Evolutionary conservation across 2,888 invertebrate species (phyloP), one percentile per base, ranked within the genome.

Genomic region (Agapetus fuscipes): DNA sequence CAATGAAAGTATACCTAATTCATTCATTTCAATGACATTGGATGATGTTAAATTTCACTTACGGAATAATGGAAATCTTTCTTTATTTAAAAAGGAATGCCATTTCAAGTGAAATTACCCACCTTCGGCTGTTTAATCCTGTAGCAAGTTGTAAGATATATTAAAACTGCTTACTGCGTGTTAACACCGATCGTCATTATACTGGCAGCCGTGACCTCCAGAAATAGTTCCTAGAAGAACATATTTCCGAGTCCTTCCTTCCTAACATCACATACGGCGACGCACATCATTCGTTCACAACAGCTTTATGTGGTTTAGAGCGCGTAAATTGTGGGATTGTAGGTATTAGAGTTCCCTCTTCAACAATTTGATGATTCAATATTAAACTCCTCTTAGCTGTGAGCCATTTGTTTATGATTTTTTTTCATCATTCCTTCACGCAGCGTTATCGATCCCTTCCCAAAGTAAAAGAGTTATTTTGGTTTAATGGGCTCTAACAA

Each of bases 401-500:
- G 31, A 10, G 5, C 17, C 20, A 6, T 41, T 42, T 42, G 35
- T 42, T 38, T 42, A 38, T 42, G 30, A 42, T 42, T 13, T 36
- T 42, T 35, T 35, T 42, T 34, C 45, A 13, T 31, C 41, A 41
- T 41, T 36, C 32, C 38, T 41, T 38, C 45, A 45, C 45, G 41
- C 36, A 31, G 45, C 34, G 26, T 37, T 45, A 41, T 38, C 34
- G 37, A 35, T 25, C 38, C 25, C 28, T 43, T 34, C 30, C 17
- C 35, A 24, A 30, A 35, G 34, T 39, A 38, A 35, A 43, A 35
- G 30, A 41, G 45, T 36, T 45, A 45, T 45, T 45, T 45, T 41
- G 35, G 37, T 39, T 45, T 45, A 34, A 45, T 45, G 45, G 45
- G 32, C 45, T 30, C 36, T 45, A 45, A 45, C 41, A 37, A 38